Base-by-base conservation (phyloP, 2,888 invertebrate species). In the Galerucella nymphaeae region DNA sequence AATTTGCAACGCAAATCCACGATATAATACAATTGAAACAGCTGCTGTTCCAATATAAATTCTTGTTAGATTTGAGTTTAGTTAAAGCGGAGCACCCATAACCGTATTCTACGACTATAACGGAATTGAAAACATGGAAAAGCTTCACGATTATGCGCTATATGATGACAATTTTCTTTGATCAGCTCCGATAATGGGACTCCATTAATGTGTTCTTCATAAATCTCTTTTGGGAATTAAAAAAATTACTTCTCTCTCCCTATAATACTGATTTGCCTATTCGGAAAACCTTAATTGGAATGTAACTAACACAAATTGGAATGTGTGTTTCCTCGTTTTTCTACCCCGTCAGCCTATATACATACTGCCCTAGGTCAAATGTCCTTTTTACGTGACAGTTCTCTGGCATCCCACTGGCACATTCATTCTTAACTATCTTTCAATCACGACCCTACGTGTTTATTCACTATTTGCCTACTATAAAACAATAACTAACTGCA, bases 1-100 rank as follows among this genome's bases (percentile, higher is more conserved):
- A 76, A 78, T 78, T 77, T 78, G 77, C 79, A 79, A 78, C 76
- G 74, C 74, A 78, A 78, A 78, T 79, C 78, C 78, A 61, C 66
- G 75, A 75, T 75, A 75, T 75, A 75, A 75, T 73, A 72, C 73
- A 73, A 75, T 68, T 57, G 66, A 45, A 75, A 45, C 75, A 75
- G 73, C 73, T 75, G 75, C 67, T 73, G 59, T 69, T 71, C 42
- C 73, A 50, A 65, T 69, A 73, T 75, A 75, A 73, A 75, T 73
- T 71, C 73, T 64, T 64, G 65, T 71, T 69, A 71, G 66, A 48
- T 45, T 66, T 58, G 42, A 58, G 66, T 66, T 66, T 58, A 18
- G 58, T 58, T 66, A 66, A 66, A 66, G 30, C 66, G n/a, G 42
- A 66, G 57, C 23, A 23, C 23, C 58, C 41, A 66, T 66, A 58